Percentiles rank a stretch among this genome's conserved stretches.
Evolutionary conservation across 1,140 invertebrate genomes (phyloP).

Genomic region (Musca vetustissima): DNA sequence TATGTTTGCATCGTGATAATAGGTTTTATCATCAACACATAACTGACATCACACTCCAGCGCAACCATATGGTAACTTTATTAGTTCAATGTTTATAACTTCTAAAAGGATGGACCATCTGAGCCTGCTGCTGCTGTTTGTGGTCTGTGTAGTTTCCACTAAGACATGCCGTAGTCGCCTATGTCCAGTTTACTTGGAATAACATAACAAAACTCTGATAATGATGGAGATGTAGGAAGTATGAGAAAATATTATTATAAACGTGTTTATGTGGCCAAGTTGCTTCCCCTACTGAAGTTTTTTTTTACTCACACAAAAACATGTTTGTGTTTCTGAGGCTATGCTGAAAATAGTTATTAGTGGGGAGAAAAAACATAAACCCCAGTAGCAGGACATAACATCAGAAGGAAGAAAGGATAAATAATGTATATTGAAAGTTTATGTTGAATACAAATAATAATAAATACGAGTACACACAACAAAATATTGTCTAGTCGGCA

Average conservation of each 20-base stretch:
- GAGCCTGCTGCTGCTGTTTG: background rate
- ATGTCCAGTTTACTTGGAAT: too few species aligned
- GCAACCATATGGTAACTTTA: conserved; percentile 15
- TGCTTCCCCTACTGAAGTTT: background rate
- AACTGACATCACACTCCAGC: background rate
- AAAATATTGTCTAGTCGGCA: too few species aligned
- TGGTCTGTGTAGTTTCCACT: too few species aligned
- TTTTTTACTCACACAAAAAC: background rate
- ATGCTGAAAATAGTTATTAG: background rate
- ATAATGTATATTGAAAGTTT: too few species aligned
- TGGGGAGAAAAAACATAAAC: background rate
- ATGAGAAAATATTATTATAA: conserved; percentile 9
- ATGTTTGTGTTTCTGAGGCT: background rate
- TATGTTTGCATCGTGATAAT: too few species aligned
- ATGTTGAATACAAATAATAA: too few species aligned
- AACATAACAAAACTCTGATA: too few species aligned
- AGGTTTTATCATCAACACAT: conserved; percentile 6
- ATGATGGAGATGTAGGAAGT: too few species aligned
- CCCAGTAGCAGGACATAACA: too few species aligned
- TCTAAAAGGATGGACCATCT: background rate
- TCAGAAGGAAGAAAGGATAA: too few species aligned
- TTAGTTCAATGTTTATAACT: conserved; percentile 1
- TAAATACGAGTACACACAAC: too few species aligned
- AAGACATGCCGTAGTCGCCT: too few species aligned
- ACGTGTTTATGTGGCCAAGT: conserved; percentile 14